phyloP scores from a whole-genome alignment of 1,140 invertebrate genomes.

The Mamestra configurata region DNA sequence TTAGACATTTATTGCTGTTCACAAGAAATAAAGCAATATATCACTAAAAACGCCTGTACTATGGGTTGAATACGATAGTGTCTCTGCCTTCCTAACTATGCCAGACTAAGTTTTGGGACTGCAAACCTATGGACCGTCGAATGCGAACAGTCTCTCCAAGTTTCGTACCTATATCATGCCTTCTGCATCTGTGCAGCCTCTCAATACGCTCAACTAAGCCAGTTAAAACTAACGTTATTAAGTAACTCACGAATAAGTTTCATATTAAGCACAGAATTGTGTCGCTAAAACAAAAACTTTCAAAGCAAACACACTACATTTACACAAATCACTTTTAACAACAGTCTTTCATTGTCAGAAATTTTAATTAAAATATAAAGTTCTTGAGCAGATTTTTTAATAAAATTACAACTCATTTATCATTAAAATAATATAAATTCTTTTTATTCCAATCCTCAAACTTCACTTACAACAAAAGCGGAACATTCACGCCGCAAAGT shows the following conservation, averaged over 20 bases:
- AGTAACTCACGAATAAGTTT: constrained; percentile 26
- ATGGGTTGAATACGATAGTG: background rate
- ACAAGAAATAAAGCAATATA: constrained; percentile 6
- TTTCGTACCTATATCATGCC: constrained; percentile 55
- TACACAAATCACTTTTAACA: too few species aligned
- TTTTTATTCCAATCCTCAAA: constrained; percentile 38
- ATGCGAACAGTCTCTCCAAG: constrained; percentile 52
- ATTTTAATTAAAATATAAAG: constrained; percentile 20
- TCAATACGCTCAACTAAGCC: constrained; percentile 36
- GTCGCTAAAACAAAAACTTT: background rate
- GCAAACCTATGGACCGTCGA: constrained; percentile 47
- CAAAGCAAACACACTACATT: too few species aligned
- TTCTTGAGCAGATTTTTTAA: background rate
- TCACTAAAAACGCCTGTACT: constrained; percentile 7
- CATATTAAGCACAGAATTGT: background rate
- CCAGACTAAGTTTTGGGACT: constrained; percentile 49
- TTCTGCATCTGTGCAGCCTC: constrained; percentile 51
- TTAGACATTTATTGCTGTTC: background rate
- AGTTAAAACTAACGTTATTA: constrained; percentile 26
- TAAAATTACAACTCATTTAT: constrained; percentile 39
- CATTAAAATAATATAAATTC: constrained; percentile 42
- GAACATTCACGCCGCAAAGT: constrained; percentile 51
- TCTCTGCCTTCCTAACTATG: constrained; percentile 31
- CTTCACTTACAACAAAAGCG: constrained; percentile 42
- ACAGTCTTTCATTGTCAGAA: background rate